Base-by-base conservation (phyloP, 2,888 invertebrate genomes). In the Archaeoteleia sp. region DNA sequence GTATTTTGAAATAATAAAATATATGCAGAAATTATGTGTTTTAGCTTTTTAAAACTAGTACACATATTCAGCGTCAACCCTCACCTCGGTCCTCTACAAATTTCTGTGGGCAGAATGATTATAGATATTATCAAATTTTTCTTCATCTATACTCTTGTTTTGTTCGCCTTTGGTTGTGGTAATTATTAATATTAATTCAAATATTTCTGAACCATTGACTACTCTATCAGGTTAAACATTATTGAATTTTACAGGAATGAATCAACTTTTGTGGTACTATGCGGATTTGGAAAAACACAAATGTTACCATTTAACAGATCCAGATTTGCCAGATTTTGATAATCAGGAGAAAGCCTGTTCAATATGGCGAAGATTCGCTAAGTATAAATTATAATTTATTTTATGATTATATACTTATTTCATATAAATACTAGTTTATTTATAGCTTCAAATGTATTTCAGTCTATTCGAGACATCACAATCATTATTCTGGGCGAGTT, bases 31-130 rank as follows among this genome's bases (percentile, higher is more conserved):
- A 30, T 46, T 15, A 12, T 35, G 23, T 37, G 27, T 70, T 62
- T 79, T 85, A 96, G 95, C 67, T 96, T 95, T 79, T 88, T 98
- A 58, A 98, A 98, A 85, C 89, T 98, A 79, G 97, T 98, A 12
- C 97, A 97, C 85, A 95, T 97, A 82, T 97, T 97, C 88, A 97
- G 96, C 67, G 95, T 98, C 70, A 97, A 97, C 87, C 97, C 97
- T 0, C 95, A 98, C 85, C 88, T 98, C 75, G 97, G 98, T 67
- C 98, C 97, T 88, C 77, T 91, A 39, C 97, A 97, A 86, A 97
- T 98, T 49, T 97, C 97, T 0, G 87, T 98, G 9, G 97, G 97
- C 46, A 89, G 95, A 78, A 95, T 95, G 97, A 94, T 95, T 51
- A 90, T 95, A 78, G 97, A 98, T 83, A 97, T 98, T 71, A 90